A percentile compares a stretch with the other conserved stretches of the same genome.
Conservation (phyloP, 1,140 invertebrate genomes). For the Araneus ventricosus region DNA sequence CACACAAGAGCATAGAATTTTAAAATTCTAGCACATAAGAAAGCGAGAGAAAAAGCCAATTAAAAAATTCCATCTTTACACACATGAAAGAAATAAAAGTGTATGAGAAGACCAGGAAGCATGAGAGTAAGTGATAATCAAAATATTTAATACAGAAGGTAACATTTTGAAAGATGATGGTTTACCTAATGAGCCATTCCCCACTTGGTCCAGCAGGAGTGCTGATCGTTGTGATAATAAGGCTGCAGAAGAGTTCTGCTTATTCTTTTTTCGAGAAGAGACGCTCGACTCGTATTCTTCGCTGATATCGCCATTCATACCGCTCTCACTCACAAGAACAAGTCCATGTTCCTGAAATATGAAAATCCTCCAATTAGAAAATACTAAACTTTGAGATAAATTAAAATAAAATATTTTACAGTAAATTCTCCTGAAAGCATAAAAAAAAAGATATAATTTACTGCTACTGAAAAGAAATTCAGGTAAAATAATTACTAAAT, state of each 20-base stretch:
- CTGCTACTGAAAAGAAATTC: too few relatives aligned
- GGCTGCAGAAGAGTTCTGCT: slow-evolving; percentile 48
- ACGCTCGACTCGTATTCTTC: slow-evolving; percentile 30
- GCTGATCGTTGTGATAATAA: slow-evolving; percentile 67
- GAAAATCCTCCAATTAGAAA: background rate
- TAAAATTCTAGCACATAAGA: too few relatives aligned
- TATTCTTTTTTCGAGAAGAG: slow-evolving; percentile 50
- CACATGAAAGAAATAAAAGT: too few relatives aligned
- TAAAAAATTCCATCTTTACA: too few relatives aligned
- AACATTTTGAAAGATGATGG: background rate
- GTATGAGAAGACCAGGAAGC: too few relatives aligned
- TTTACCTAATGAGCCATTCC: slow-evolving; percentile 72
- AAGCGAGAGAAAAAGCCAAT: too few relatives aligned
- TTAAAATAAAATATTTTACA: background rate
- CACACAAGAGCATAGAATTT: too few relatives aligned
- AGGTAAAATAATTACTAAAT: too few relatives aligned
- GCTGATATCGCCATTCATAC: slow-evolving; percentile 71
- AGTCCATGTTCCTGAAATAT: slow-evolving; percentile 71
- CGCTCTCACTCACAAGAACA: slow-evolving; percentile 67
- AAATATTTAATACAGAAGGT: background rate
- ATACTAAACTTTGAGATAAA: background rate
- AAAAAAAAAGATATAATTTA: too few relatives aligned
- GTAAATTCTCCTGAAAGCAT: too few relatives aligned
- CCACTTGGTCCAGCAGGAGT: slow-evolving; percentile 62
- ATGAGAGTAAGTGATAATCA: too few relatives aligned